These are phyloP conservation scores for Paradoxurus hermaphroditus DNA, from an alignment of 2,113 vertebrate species.

Conservation along the genomic window DNA sequence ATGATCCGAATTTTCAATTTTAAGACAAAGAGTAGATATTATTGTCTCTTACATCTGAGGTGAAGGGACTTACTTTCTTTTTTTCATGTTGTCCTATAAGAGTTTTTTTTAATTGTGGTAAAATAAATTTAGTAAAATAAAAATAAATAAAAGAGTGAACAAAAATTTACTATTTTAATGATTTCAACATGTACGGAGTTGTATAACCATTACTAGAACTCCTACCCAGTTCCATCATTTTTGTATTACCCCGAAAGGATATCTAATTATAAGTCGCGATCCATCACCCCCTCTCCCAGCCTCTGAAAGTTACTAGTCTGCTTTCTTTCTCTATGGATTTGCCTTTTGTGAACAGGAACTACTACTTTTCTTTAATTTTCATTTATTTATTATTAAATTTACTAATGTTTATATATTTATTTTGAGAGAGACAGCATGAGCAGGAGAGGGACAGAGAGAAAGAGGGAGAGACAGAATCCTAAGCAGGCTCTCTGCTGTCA, in stretches of 20 bases:
- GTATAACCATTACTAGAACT: neutral
- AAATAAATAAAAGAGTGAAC: too few species aligned
- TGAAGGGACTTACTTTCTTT: neutral
- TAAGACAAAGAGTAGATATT: neutral
- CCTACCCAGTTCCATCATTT: neutral
- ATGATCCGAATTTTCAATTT: neutral
- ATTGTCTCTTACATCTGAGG: neutral
- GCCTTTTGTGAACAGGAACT: neutral
- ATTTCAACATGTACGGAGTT: neutral
- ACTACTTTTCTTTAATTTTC: too few species aligned
- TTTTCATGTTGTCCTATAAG: neutral
- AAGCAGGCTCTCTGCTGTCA: too few species aligned
- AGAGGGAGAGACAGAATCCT: too few species aligned
- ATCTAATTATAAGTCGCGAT: neutral
- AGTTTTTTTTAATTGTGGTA: neutral
- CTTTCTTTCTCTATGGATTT: neutral
- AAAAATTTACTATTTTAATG: neutral
- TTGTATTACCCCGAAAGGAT: neutral
- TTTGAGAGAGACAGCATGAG: too few species aligned
- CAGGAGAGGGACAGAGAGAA: too few species aligned
- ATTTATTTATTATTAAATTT: too few species aligned
- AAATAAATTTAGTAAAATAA: neutral
- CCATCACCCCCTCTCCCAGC: rapidly evolving
- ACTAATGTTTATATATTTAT: too few species aligned
- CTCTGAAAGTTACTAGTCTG: neutral